Evolutionary conservation across 2,797 vertebrate genomes (phyloP).

Genomic region (Bovichtus variegatus): DNA sequence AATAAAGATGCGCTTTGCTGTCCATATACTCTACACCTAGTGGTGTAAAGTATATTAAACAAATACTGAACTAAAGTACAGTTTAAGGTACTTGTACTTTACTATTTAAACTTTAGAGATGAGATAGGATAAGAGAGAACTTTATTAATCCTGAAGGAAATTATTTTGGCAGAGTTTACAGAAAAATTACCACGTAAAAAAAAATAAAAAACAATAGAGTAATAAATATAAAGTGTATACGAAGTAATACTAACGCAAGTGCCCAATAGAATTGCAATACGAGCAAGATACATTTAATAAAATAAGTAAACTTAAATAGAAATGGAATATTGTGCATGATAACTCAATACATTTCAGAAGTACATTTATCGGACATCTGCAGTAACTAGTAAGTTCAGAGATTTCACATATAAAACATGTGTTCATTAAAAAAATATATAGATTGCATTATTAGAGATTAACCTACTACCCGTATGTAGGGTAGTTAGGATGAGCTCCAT

Average conservation of each 20-base stretch:
- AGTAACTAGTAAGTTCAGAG: neutral
- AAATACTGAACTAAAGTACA: neutral
- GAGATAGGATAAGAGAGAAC: too few relatives aligned
- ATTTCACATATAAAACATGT: neutral
- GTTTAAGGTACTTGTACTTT: neutral
- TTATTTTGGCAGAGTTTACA: too few relatives aligned
- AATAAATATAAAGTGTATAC: too few relatives aligned
- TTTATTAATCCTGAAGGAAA: too few relatives aligned
- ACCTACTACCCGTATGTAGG: neutral
- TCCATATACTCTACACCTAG: neutral
- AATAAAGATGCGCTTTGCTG: neutral
- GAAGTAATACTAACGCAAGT: too few relatives aligned
- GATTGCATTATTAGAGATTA: neutral
- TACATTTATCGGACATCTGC: neutral
- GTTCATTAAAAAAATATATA: neutral
- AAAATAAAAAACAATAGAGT: too few relatives aligned
- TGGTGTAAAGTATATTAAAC: neutral
- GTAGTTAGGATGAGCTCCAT: neutral
- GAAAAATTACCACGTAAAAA: too few relatives aligned
- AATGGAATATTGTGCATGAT: too few relatives aligned
- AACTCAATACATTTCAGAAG: too few relatives aligned
- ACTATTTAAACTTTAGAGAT: neutral
- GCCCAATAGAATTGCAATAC: too few relatives aligned
- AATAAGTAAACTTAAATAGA: too few relatives aligned
- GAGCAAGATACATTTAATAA: too few relatives aligned